Evolutionary conservation across 1,140 invertebrate species (phyloP).

Genomic region (Cyclargus thomasi): DNA sequence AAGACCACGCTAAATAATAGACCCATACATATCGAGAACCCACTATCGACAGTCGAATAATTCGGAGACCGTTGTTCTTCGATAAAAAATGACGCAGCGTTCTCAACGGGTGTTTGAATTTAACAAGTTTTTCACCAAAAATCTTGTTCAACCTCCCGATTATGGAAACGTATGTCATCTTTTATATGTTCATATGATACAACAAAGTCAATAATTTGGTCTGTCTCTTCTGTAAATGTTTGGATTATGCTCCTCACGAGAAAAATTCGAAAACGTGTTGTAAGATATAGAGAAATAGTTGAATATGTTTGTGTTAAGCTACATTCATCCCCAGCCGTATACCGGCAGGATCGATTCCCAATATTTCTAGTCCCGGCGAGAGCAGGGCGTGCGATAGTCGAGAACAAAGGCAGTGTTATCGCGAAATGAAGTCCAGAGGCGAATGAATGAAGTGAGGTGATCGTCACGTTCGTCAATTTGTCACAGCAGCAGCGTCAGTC

Average conservation of each 20-base stretch:
- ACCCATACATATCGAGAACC: slow-evolving; percentile 13
- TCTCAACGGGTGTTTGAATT: slow-evolving; percentile 42
- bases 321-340: neutral
- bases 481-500: slow-evolving; percentile 62
- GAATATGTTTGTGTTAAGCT: too few species aligned
- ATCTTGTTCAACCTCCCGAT: slow-evolving; percentile 37
- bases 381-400: slow-evolving; percentile 19
- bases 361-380: neutral
- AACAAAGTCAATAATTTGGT: neutral
- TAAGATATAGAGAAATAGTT: too few species aligned
- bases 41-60: neutral
- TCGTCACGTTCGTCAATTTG: slow-evolving; percentile 61
- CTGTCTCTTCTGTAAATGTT: neutral
- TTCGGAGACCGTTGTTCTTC: slow-evolving; percentile 24
- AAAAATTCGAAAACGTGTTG: too few species aligned
- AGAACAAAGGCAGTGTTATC: slow-evolving; percentile 4
- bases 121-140: slow-evolving; percentile 40
- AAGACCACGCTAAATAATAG: too few species aligned
- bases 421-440: neutral
- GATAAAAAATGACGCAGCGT: slow-evolving; percentile 32
- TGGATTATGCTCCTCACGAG: neutral
- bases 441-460: slow-evolving; percentile 35
- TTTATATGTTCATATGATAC: slow-evolving; percentile 14
- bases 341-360: neutral
- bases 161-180: slow-evolving; percentile 21